Evolutionary conservation across 2,888 invertebrate genomes (phyloP).

Genomic region (Dysmachus trigonus): DNA sequence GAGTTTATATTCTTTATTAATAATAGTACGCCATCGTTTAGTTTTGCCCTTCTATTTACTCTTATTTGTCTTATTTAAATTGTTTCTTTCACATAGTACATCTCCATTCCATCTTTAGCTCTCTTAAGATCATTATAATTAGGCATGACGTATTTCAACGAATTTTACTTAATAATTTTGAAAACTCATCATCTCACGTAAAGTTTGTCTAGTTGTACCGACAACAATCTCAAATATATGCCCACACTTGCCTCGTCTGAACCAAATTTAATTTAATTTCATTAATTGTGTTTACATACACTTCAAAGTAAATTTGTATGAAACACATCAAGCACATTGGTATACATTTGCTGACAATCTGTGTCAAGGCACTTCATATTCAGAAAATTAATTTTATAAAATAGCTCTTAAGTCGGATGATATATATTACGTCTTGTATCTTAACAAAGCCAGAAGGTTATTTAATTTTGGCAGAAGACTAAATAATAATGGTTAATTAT

Average conservation of each 20-base stretch:
- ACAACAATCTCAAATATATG: not conserved
- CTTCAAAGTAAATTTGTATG: not conserved
- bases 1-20: too few relatives aligned
- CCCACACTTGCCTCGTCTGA: not conserved
- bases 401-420: not conserved
- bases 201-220: not conserved
- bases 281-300: not conserved
- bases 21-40: too few relatives aligned
- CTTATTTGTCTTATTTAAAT: too few relatives aligned
- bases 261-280: not conserved
- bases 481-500: too few relatives aligned
- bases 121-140: not conserved
- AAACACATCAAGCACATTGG: not conserved
- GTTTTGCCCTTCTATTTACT: too few relatives aligned
- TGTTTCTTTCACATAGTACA: too few relatives aligned
- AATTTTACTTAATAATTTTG: not conserved
- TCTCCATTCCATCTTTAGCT: too few relatives aligned
- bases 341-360: not conserved
- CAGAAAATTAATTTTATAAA: not conserved
- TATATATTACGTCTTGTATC: not conserved
- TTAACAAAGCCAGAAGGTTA: not conserved
- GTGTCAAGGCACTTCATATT: not conserved
- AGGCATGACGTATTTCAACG: not conserved
- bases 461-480: too few relatives aligned
- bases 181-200: not conserved